Evolutionary conservation across 2,113 vertebrate genomes (phyloP), one percentile per base, ranked within the genome.

Genomic region (Corapipo altera): DNA sequence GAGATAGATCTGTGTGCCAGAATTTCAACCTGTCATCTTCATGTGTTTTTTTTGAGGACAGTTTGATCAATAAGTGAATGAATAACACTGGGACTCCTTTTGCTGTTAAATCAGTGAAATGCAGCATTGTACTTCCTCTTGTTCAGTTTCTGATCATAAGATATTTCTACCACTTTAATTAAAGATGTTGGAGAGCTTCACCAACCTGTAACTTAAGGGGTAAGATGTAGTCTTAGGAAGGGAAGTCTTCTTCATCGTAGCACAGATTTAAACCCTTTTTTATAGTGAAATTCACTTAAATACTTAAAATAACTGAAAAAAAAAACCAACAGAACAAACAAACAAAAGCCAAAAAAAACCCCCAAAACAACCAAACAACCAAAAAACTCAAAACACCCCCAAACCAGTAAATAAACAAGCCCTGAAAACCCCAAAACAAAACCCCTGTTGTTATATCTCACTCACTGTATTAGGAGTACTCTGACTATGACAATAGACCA

Each of bases 161-260:
- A 3, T 5, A 8, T 69, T 44, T 65, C 3, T 49, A 33, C 5
- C 2, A 8, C 23, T 43, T 71, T 15, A 52, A 67, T 2, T 64
- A 14, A 75, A 72, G 2, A 5, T 7, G 1, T 4, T 35, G 18
- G 6, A 59, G 19, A 71, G 1, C 3, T 84, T 86, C 51, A 67
- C 3, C 18, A 81, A 8, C 2, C 2, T 35, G 5, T 43, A 30
- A 5, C 3, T 74, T 51, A 15, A 2, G 22, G 9, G 5, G 6
- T 41, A 72, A 87, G 2, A 28, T 0, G 0, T 8, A 57, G 27
- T 28, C 3, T 71, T 64, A 37, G 5, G 8, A 70, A 62, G 1
- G 27, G 0, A 67, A 72, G 37, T 49, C 26, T 62, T 43, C 14
- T 57, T 62, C 18, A 24, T 43, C 8, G 27, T 15, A 39, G 4